A percentile compares a stretch with the other conserved stretches of the same genome.
Evolutionary conservation across 64 coral and sea anemone species (phyloP).

Genomic region (Montipora capricornis): DNA sequence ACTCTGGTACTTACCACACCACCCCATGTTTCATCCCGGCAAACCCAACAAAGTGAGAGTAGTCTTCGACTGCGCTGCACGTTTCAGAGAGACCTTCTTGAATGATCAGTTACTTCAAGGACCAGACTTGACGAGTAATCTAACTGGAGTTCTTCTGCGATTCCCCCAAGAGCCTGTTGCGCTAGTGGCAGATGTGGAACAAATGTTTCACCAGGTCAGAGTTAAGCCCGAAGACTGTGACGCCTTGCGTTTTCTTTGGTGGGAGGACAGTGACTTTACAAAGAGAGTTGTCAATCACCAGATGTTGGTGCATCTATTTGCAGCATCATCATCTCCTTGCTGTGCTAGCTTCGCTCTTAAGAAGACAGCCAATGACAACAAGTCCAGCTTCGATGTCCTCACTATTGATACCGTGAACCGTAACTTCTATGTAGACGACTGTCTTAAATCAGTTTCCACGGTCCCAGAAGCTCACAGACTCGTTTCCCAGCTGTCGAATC

Average conservation of each 20-base stretch:
- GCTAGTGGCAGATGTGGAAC: slow-evolving; percentile 38
- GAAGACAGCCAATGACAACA: slow-evolving; percentile 7
- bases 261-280: slow-evolving; percentile 44
- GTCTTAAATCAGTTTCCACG: slow-evolving; percentile 1
- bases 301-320: slow-evolving; percentile 67
- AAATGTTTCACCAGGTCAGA: slow-evolving; percentile 73
- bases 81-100: slow-evolving; percentile 3
- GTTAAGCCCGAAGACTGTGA: slow-evolving; percentile 46
- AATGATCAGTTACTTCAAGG: slow-evolving; percentile 56
- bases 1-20: slow-evolving; percentile 39
- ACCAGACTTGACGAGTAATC: slow-evolving; percentile 51
- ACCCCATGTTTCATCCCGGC: not conserved
- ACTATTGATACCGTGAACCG: slow-evolving; percentile 21
- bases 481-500: not conserved
- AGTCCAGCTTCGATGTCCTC: not conserved
- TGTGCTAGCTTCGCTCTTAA: slow-evolving; percentile 45
- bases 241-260: slow-evolving; percentile 71
- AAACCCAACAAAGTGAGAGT: slow-evolving; percentile 48
- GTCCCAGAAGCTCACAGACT: not conserved
- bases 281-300: slow-evolving; percentile 32
- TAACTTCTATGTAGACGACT: slow-evolving; percentile 43
- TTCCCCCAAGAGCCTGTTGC: slow-evolving; percentile 44
- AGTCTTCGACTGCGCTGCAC: slow-evolving; percentile 48
- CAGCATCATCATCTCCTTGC: slow-evolving; percentile 48
- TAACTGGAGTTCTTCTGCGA: slow-evolving; percentile 38